Conservation (phyloP, 1,140 invertebrate species). For the Eubasilissa regina region DNA sequence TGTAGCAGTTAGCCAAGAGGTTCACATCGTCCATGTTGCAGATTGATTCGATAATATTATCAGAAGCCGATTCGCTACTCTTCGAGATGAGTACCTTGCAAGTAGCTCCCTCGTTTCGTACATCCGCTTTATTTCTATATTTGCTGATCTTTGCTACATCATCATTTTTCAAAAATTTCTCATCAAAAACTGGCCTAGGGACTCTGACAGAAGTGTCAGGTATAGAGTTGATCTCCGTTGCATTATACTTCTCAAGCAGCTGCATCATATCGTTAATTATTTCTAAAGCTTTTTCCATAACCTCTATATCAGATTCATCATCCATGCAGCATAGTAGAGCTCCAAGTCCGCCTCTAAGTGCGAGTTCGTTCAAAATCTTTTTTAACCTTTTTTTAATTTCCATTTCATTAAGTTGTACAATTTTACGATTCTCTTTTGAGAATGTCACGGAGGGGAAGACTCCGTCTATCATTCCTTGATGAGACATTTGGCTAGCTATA, state of each 20-base stretch:
- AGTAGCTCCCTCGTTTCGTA: conserved; percentile 68
- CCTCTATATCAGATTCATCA: conserved; percentile 81
- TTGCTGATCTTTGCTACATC: conserved; percentile 56
- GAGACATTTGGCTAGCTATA: conserved; percentile 76
- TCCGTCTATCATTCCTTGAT: conserved; percentile 87
- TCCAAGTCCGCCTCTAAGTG: conserved; percentile 78
- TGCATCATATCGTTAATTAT: conserved; percentile 74
- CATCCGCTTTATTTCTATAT: conserved; percentile 58
- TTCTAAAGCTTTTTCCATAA: conserved; percentile 75
- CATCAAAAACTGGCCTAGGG: conserved; percentile 62
- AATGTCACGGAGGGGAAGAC: conserved; percentile 84
- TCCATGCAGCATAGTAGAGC: conserved; percentile 77
- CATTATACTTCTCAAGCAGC: conserved; percentile 76
- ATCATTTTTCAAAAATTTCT: conserved; percentile 52
- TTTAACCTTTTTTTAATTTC: conserved; percentile 79
- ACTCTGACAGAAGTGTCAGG: conserved; percentile 65
- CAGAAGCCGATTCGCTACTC: conserved; percentile 47
- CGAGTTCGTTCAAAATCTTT: conserved; percentile 78
- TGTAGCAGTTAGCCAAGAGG: conserved; percentile 74
- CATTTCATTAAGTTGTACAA: conserved; percentile 78
- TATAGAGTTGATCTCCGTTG: conserved; percentile 65
- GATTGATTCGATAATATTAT: conserved; percentile 72
- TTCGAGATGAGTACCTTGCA: conserved; percentile 46
- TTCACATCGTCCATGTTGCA: conserved; percentile 73
- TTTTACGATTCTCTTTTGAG: conserved; percentile 83